Evolutionary conservation across 2,113 vertebrate species (phyloP), one percentile per base, ranked within the genome.

Genomic region (Corynorhinus townsendii): DNA sequence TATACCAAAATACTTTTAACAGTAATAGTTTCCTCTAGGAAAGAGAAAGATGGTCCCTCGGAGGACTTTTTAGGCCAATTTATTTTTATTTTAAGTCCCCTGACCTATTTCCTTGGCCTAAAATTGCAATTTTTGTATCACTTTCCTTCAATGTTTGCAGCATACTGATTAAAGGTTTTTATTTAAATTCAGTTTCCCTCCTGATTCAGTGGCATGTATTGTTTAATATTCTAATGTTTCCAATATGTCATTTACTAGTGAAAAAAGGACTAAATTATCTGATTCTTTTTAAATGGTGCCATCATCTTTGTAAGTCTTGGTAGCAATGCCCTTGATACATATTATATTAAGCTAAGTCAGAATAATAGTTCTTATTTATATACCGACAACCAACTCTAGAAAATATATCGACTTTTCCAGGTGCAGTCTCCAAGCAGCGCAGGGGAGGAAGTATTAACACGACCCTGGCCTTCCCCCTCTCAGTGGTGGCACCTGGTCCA

Each of bases 221-320:
- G 6, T 43, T 83, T 35, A 79, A 90, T 35, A 95, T 49, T 90
- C n/a, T 83, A 72, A 71, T 17, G 45, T 94, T 94, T 72, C 54
- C 26, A 86, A 90, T 33, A 56, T 66, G 26, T 38, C 79, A 43
- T 11, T 83, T 73, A n/a, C 82, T 54, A 54, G 12, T 64, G 10
- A 68, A 79, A 72, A 86, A 75, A 83, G 16, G 4, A 85, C 66
- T 72, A 54, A 20, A 52, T 59, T 83, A 73, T 56, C 52, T 86
- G 24, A 91, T 66, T 90, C 47, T 86, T 69, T 79, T 40, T 14
- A 45, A 62, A 76, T 30, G 45, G n/a, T 88, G 4, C 28, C 33
- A n/a, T 52, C 64, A 64, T 28, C 19, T 81, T 72, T 54, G 33
- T 52, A 83, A 71, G 30, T 45, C 35, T 22, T 73, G 6, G 59